Evolutionary conservation across 2,797 vertebrate genomes (phyloP).

Genomic region (Catharus ustulatus): DNA sequence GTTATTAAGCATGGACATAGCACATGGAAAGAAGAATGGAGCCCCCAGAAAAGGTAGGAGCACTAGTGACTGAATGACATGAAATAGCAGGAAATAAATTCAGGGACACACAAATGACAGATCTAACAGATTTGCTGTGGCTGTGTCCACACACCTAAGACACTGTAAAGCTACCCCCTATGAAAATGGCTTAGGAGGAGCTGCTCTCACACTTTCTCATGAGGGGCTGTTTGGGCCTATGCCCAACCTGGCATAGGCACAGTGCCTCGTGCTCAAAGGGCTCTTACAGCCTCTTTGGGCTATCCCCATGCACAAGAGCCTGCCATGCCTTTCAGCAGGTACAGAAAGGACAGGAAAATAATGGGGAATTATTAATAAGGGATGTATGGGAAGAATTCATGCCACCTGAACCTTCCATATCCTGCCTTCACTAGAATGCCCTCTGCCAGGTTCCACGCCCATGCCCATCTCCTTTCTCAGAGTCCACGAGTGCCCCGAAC

Average conservation of each 20-base stretch:
- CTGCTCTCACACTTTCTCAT: not conserved
- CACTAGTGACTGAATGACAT: not conserved
- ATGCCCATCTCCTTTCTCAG: not conserved
- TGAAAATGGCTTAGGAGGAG: not conserved
- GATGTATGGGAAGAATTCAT: not conserved
- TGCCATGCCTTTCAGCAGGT: not conserved
- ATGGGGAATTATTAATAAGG: not conserved
- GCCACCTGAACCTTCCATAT: rapidly evolving
- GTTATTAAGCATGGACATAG: not conserved
- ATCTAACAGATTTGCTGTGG: not conserved
- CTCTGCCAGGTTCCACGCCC: not conserved
- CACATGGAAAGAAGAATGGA: not conserved
- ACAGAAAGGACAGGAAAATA: not conserved
- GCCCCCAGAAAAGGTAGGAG: not conserved
- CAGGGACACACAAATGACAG: not conserved
- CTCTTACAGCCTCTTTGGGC: not conserved
- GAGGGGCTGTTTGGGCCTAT: not conserved
- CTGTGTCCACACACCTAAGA: not conserved
- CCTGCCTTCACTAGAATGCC: not conserved
- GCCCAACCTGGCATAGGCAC: not conserved
- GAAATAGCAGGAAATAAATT: not conserved
- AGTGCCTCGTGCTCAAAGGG: not conserved
- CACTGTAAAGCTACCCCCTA: not conserved
- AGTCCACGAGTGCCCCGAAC: not conserved
- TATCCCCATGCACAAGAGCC: not conserved